phyloP scores from a whole-genome alignment of 2,113 vertebrate genomes.

The Corythoichthys intestinalis region DNA sequence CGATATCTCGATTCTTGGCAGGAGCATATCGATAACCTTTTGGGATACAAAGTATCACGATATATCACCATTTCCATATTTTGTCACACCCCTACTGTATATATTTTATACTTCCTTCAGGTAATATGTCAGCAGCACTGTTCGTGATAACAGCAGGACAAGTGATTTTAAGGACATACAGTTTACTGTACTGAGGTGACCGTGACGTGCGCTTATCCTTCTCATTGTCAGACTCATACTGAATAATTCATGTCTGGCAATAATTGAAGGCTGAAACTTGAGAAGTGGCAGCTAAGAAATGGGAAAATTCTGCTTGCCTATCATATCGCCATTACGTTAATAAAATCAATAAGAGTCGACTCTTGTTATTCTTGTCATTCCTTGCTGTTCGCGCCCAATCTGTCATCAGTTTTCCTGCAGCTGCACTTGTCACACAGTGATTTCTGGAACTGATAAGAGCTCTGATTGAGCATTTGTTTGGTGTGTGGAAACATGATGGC shows the following conservation, averaged over 20 bases:
- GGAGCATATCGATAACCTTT: too few species aligned
- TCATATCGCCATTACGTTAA: slow-evolving; percentile 39
- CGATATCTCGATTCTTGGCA: too few species aligned
- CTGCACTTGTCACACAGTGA: slow-evolving; percentile 54
- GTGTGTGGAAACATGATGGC: slow-evolving; percentile 23
- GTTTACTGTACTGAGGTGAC: slow-evolving; percentile 29
- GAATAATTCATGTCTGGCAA: slow-evolving; percentile 59
- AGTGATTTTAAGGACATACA: slow-evolving; percentile 38
- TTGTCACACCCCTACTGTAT: background rate
- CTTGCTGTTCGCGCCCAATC: slow-evolving; percentile 35
- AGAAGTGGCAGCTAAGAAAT: slow-evolving; percentile 46
- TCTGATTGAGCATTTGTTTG: slow-evolving; percentile 57
- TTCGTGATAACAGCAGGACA: slow-evolving; percentile 25
- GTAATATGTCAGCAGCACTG: slow-evolving; percentile 18
- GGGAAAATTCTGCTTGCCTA: slow-evolving; percentile 33
- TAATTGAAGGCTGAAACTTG: slow-evolving; percentile 52
- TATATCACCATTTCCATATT: too few species aligned
- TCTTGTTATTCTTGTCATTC: slow-evolving; percentile 49
- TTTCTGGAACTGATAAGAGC: slow-evolving; percentile 54
- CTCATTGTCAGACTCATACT: slow-evolving; percentile 49
- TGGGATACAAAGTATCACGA: too few species aligned
- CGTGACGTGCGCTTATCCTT: slow-evolving; percentile 51
- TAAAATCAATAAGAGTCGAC: slow-evolving; percentile 41
- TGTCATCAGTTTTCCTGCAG: slow-evolving; percentile 36
- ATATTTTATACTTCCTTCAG: slow-evolving; percentile 1